Evolutionary conservation across 2,797 vertebrate genomes (phyloP), one percentile per base, ranked within the genome.

Genomic region (Xenentodon cancila): DNA sequence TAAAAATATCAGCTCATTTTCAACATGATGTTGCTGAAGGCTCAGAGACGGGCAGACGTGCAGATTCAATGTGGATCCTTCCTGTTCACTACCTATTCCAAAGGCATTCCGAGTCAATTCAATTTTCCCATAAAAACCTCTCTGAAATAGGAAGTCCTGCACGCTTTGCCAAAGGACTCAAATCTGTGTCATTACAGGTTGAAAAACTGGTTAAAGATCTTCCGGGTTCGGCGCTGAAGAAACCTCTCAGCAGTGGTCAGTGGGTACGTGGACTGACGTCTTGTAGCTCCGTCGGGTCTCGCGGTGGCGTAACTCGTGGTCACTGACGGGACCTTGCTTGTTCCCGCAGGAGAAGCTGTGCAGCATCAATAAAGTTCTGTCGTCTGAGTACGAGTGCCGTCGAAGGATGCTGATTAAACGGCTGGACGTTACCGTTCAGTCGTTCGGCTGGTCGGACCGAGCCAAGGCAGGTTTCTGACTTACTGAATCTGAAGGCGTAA

Each of bases 361-460:
- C 73, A 88, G 84, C 86, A 95, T 99, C 65, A 98, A 98, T 32
- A 49, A 84, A 0, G 84, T 84, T 52, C 93, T 99, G 76, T 85
- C 85, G 2, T 92, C 89, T 2, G 96, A 99, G 84, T 99, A 99
- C 0, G 95, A 98, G 68, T 97, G 97, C 80, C 95, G 98, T 1
- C 91, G 97, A 17, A 92, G 95, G 68, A 97, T 99, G 97, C 80
- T 99, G 82, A 95, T 99, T 89, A 99, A 99, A 59, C 93, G 97
- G 0, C 91, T 99, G 13, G 98, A 99, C 44, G 97, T 99, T 65
- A 99, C 98, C 0, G 91, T 98, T 20, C 97, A 99, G 89, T 99
- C 98, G 1, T 99, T 99, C 40, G 94, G 97, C 2, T 99, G 98
- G 97, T 98, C 97, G 2, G 97, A 99, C 49, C 90, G 94, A 92